These are phyloP conservation scores for Pinna nobilis DNA, from an alignment of 1,140 invertebrate species.

Conservation along the genomic window DNA sequence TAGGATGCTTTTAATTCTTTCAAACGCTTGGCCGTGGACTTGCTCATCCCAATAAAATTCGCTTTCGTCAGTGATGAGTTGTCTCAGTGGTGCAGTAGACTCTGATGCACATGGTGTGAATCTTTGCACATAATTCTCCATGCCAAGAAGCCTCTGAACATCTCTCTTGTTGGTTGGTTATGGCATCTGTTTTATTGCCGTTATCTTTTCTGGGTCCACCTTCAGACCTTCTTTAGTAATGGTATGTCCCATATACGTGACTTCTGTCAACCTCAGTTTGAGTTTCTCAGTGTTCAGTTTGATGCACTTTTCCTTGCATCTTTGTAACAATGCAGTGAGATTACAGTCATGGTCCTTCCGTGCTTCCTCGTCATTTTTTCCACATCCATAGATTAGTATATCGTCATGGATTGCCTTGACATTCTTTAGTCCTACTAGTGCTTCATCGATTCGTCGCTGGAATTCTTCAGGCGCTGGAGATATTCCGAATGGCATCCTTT, in stretches of 20 bases:
- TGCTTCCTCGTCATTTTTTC: not conserved
- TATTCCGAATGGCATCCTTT: conserved; percentile 32
- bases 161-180: not conserved
- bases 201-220: not conserved
- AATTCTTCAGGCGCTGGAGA: conserved; percentile 56
- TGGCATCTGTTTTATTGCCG: not conserved
- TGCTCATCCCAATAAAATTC: too few relatives aligned
- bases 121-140: too few relatives aligned
- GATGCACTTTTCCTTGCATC: conserved; percentile 52
- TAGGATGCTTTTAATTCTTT: too few relatives aligned
- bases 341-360: conserved; percentile 36
- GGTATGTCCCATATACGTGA: not conserved
- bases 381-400: conserved; percentile 65
- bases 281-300: conserved; percentile 70
- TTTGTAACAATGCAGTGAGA: conserved; percentile 10
- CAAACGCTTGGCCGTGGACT: too few relatives aligned
- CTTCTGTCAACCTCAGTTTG: conserved; percentile 48
- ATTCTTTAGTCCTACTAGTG: conserved; percentile 62
- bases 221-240: not conserved
- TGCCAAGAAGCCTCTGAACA: not conserved
- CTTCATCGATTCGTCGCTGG: conserved; percentile 56
- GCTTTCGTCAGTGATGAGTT: too few relatives aligned
- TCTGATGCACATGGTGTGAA: too few relatives aligned
- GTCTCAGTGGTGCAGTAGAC: too few relatives aligned
- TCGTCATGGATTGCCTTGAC: conserved; percentile 70